A percentile compares a stretch with the other conserved stretches of the same genome.
phyloP scores from a whole-genome alignment of 1,140 invertebrate genomes.

The Chlorops oryzae region DNA sequence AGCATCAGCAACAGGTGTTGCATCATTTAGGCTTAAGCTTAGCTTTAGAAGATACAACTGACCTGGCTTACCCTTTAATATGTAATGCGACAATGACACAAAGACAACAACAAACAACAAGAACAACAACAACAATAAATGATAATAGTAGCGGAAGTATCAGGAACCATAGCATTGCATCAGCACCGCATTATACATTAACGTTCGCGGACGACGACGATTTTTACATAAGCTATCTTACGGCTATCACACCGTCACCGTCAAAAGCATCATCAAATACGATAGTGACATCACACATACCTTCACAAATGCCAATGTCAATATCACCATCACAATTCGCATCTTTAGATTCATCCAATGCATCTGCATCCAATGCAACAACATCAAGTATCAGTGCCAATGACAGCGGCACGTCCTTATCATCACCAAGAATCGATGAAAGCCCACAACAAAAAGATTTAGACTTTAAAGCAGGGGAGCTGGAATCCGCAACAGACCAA shows the following conservation, averaged over 20 bases:
- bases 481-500: background rate
- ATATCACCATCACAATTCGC: conserved; percentile 25
- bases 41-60: conserved; percentile 21
- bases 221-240: conserved; percentile 18
- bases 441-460: background rate
- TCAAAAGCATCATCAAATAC: conserved; percentile 8
- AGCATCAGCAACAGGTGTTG: conserved; percentile 43
- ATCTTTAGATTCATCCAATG: conserved; percentile 17
- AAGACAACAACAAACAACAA: conserved; percentile 13
- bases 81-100: conserved; percentile 6
- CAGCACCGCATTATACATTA: background rate
- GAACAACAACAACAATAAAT: conserved; percentile 16
- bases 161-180: conserved; percentile 4
- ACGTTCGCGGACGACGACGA: conserved; percentile 15
- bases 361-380: conserved; percentile 2
- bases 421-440: background rate
- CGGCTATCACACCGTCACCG: conserved; percentile 15
- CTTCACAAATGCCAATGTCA: conserved; percentile 12
- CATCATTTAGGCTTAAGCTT: conserved; percentile 36
- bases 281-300: conserved; percentile 11
- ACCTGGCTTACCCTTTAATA: conserved; percentile 12
- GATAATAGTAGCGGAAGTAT: conserved; percentile 5
- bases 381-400: background rate
- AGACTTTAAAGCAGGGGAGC: background rate
- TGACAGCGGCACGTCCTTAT: conserved; percentile 17